These are phyloP conservation scores for Micrastur ruficollis DNA, from an alignment of 2,797 vertebrate species.

Conservation along the genomic window DNA sequence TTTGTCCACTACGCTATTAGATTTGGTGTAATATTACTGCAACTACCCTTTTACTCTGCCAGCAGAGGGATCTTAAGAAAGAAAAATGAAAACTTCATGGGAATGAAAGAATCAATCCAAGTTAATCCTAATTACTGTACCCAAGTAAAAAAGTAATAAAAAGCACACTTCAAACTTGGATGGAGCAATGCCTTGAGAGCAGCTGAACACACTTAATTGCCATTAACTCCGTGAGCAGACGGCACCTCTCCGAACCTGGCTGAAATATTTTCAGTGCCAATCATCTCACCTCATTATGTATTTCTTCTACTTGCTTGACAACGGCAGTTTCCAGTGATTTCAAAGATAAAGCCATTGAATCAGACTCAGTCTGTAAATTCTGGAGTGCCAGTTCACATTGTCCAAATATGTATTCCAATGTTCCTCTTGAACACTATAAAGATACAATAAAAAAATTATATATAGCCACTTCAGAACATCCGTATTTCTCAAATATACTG, in stretches of 20 bases:
- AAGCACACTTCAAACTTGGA: not conserved
- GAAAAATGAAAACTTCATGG: not conserved
- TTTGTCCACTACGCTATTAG: not conserved
- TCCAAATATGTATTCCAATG: constrained; percentile 88
- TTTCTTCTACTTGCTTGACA: constrained; percentile 88
- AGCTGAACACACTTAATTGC: not conserved
- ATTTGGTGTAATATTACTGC: not conserved
- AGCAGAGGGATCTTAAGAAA: constrained; percentile 27
- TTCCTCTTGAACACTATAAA: constrained; percentile 87
- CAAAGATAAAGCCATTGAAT: constrained; percentile 76
- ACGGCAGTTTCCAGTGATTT: constrained; percentile 80
- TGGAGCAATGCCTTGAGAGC: not conserved
- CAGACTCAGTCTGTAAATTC: constrained; percentile 80
- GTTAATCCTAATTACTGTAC: not conserved
- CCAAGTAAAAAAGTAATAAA: not conserved
- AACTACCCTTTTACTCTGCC: not conserved
- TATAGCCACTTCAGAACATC: not conserved
- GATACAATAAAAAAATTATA: not conserved
- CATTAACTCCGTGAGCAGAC: not conserved
- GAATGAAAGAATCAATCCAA: not conserved
- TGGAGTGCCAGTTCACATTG: constrained; percentile 86
- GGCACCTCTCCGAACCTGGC: not conserved
- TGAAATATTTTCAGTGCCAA: not conserved
- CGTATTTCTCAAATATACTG: not conserved
- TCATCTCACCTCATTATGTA: constrained; percentile 91